phyloP scores from a whole-genome alignment of 1,140 invertebrate species.

The Polyergus mexicanus region DNA sequence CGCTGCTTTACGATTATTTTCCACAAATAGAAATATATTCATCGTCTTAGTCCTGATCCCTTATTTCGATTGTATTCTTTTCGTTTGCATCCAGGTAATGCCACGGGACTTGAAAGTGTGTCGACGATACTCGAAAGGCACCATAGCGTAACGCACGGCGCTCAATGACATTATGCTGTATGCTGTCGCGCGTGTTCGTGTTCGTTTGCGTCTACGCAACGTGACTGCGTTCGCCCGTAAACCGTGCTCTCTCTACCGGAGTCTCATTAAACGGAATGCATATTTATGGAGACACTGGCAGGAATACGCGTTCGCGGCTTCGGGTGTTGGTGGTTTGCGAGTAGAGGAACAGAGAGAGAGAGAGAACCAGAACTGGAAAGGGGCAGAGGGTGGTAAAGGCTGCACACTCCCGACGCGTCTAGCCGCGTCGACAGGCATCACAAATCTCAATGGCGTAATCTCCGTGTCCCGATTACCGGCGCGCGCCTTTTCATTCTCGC shows the following conservation, averaged over 20 bases:
- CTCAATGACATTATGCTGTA: slow-evolving; percentile 66
- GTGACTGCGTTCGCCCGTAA: slow-evolving; percentile 66
- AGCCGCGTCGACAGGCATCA: slow-evolving; percentile 66
- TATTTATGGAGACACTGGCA: slow-evolving; percentile 74
- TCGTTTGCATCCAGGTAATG: not conserved
- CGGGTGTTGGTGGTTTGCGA: slow-evolving; percentile 39
- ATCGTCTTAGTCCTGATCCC: not conserved
- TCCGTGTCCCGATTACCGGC: slow-evolving; percentile 66
- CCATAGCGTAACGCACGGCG: slow-evolving; percentile 56
- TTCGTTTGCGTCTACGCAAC: slow-evolving; percentile 57
- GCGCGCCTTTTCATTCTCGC: slow-evolving; percentile 70
- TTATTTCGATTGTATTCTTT: slow-evolving; percentile 2
- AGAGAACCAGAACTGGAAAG: not conserved
- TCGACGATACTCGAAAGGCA: slow-evolving; percentile 53
- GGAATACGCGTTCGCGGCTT: slow-evolving; percentile 47
- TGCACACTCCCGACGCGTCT: slow-evolving; percentile 58
- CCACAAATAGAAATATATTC: not conserved
- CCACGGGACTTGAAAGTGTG: slow-evolving; percentile 41
- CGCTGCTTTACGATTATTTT: not conserved
- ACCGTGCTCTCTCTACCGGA: slow-evolving; percentile 55
- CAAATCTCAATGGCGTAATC: slow-evolving; percentile 74
- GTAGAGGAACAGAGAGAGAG: not conserved
- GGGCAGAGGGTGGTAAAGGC: slow-evolving; percentile 38
- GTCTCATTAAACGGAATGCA: slow-evolving; percentile 77
- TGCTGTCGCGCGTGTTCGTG: slow-evolving; percentile 42